Conservation (phyloP, 2,888 invertebrate genomes). For the Callimorpha dominula region DNA sequence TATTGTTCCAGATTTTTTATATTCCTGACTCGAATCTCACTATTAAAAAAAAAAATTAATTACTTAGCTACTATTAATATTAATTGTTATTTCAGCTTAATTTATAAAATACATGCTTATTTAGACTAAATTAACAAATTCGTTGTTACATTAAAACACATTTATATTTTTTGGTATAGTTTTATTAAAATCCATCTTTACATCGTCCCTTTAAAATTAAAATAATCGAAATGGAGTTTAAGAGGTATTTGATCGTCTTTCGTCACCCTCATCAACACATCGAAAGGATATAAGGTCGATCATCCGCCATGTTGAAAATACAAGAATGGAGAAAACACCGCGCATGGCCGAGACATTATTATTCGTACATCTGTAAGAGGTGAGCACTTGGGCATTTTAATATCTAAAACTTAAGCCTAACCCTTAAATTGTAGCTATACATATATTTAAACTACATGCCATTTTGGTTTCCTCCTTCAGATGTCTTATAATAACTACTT, state of each 20-base stretch:
- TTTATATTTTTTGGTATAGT: constrained; percentile 62
- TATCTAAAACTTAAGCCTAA: constrained; percentile 40
- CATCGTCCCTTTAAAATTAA: constrained; percentile 54
- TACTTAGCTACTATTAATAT: background rate
- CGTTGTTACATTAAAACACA: constrained; percentile 41
- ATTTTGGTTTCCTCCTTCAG: constrained; percentile 34
- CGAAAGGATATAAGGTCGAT: constrained; percentile 13
- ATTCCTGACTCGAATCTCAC: background rate
- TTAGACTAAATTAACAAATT: background rate
- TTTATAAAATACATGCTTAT: background rate
- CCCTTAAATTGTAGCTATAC: constrained; percentile 29
- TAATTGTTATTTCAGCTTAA: background rate
- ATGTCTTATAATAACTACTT: constrained; percentile 28
- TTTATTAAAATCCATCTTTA: constrained; percentile 73
- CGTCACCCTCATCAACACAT: constrained; percentile 24
- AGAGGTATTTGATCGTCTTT: constrained; percentile 37
- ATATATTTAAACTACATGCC: constrained; percentile 35
- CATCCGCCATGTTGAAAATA: constrained; percentile 29
- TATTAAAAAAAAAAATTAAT: too few species aligned
- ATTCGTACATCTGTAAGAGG: constrained; percentile 33
- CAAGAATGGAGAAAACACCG: constrained; percentile 12
- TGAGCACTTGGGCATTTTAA: constrained; percentile 33
- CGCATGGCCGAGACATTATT: constrained; percentile 21
- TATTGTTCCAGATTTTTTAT: background rate
- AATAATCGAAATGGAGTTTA: constrained; percentile 41